Conservation (phyloP, 2,797 vertebrate species). For the Orestias chungarensis region DNA sequence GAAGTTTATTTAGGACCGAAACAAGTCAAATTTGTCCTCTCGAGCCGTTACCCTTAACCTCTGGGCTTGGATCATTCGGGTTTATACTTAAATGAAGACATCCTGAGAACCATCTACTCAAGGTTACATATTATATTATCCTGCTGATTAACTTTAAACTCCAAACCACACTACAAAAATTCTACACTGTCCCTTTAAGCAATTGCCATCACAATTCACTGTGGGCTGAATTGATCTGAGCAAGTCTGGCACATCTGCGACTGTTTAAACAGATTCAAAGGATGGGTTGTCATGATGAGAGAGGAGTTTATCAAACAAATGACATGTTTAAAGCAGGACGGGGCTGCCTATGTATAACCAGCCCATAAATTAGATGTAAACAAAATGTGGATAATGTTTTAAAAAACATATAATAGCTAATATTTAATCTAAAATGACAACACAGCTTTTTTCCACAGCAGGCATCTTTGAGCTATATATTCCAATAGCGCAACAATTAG, state of each 20-base stretch:
- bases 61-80: not conserved
- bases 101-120: not conserved
- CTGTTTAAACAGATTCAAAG: conserved; percentile 37
- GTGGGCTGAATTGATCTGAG: conserved; percentile 7
- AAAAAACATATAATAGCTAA: conserved; percentile 1
- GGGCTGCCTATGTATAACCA: conserved; percentile 16
- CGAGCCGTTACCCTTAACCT: not conserved
- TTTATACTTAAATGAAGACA: not conserved
- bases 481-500: not conserved
- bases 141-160: not conserved
- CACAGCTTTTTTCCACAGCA: not conserved
- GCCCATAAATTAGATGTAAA: conserved; percentile 3
- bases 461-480: not conserved
- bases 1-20: not conserved
- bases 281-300: conserved; percentile 34
- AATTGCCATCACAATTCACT: conserved; percentile 4
- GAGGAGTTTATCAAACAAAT: conserved; percentile 31
- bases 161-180: not conserved
- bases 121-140: not conserved
- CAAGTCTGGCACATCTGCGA: conserved; percentile 36
- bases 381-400: conserved; percentile 8
- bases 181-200: conserved; percentile 4
- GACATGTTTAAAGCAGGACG: conserved; percentile 28
- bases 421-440: conserved; percentile 17
- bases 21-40: not conserved